Evolutionary conservation across 1,140 invertebrate genomes (phyloP).

Genomic region (Drosophila rufa): DNA sequence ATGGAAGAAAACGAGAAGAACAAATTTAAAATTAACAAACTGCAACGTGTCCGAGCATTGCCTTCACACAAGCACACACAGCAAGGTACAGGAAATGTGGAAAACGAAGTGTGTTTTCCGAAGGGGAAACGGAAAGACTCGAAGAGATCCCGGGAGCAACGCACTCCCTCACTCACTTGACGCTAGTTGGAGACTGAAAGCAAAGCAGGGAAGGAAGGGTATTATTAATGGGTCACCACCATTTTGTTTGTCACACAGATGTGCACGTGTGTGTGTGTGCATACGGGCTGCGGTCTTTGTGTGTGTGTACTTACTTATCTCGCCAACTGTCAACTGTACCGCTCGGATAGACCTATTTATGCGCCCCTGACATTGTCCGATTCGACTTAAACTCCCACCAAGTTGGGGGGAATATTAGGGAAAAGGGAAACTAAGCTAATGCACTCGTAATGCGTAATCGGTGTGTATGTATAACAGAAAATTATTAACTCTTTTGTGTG

Average conservation of each 20-base stretch:
- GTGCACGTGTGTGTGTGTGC: neutral
- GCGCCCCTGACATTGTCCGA: neutral
- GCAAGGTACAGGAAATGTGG: neutral
- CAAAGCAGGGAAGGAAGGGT: slow-evolving; percentile 14
- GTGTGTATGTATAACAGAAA: slow-evolving; percentile 33
- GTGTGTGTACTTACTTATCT: slow-evolving; percentile 19
- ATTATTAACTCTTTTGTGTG: slow-evolving; percentile 14
- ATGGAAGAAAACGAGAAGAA: slow-evolving; percentile 1
- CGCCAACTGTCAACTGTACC: slow-evolving; percentile 40
- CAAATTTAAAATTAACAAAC: neutral
- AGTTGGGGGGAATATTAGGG: neutral
- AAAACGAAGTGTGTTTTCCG: neutral
- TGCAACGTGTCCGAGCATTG: slow-evolving; percentile 44
- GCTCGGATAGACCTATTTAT: neutral
- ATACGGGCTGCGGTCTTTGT: neutral
- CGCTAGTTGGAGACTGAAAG: slow-evolving; percentile 31
- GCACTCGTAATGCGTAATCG: slow-evolving; percentile 22
- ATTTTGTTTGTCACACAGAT: slow-evolving; percentile 32
- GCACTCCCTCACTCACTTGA: slow-evolving; percentile 43
- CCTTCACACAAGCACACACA: slow-evolving; percentile 15
- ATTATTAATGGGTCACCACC: slow-evolving; percentile 61
- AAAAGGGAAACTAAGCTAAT: neutral
- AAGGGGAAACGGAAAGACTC: neutral
- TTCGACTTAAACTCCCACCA: no score
- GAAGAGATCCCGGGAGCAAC: neutral